A percentile compares a stretch with the other conserved stretches of the same genome.
phyloP scores from a whole-genome alignment of 2,888 invertebrate genomes.

The Pseudococcus longispinus region DNA sequence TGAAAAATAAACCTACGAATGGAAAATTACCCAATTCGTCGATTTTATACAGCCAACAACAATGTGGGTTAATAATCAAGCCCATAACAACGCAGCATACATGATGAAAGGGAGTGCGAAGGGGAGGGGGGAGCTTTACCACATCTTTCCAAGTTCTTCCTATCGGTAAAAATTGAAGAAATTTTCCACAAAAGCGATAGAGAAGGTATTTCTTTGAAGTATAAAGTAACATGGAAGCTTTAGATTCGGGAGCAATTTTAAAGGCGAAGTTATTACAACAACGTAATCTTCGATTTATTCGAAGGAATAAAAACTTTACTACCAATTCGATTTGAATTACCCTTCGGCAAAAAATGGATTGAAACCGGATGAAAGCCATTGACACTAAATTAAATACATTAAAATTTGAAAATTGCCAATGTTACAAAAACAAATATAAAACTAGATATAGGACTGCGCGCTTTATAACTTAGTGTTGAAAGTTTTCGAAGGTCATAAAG shows the following conservation, averaged over 20 bases:
- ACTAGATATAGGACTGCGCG: conserved; percentile 22
- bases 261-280: not conserved
- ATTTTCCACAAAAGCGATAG: not conserved
- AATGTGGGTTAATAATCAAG: not conserved
- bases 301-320: conserved; percentile 19
- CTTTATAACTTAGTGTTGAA: conserved; percentile 46
- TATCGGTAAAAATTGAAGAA: not conserved
- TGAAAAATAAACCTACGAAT: not conserved
- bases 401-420: conserved; percentile 48
- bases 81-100: not conserved
- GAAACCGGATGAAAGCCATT: conserved; percentile 39
- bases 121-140: not conserved
- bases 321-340: conserved; percentile 25
- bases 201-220: not conserved
- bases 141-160: not conserved
- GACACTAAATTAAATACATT: conserved; percentile 44
- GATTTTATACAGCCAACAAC: not conserved
- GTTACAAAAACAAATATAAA: conserved; percentile 20
- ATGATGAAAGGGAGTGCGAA: not conserved
- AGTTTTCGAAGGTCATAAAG: conserved; percentile 54
- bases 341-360: conserved; percentile 4
- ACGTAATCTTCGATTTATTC: conserved; percentile 24
- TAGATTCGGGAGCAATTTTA: not conserved
- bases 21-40: not conserved
- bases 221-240: not conserved